These are phyloP conservation scores for Sphyrna mokarran DNA, from an alignment of 2,113 vertebrate species.

Conservation along the genomic window DNA sequence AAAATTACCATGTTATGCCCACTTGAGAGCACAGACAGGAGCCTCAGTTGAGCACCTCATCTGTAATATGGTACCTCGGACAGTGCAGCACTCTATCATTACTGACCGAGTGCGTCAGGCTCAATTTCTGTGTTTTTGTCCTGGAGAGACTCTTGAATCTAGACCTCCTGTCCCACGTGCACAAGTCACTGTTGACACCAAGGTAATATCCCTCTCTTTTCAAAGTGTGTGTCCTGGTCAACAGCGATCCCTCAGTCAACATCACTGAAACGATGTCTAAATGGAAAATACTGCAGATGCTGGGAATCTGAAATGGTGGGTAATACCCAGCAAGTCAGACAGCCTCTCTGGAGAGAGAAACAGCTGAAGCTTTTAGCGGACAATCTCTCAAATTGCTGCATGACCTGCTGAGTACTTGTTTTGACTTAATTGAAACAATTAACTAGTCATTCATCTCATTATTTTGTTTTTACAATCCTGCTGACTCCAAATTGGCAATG, in stretches of 20 bases:
- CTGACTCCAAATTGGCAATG: not conserved
- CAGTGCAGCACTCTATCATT: not conserved
- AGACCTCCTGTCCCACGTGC: no score
- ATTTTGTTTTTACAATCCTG: not conserved
- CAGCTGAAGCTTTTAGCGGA: not conserved
- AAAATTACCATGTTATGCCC: not conserved
- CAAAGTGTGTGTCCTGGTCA: not conserved
- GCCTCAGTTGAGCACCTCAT: not conserved
- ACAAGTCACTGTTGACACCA: not conserved
- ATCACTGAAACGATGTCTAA: not conserved
- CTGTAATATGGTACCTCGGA: not conserved
- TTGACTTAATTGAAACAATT: not conserved
- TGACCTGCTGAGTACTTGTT: no score
- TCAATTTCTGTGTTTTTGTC: no score
- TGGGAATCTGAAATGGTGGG: no score
- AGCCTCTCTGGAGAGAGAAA: not conserved
- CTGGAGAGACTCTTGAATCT: no score
- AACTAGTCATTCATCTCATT: not conserved
- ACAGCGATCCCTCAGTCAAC: no score
- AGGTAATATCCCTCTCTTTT: not conserved
- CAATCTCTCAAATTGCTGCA: no score
- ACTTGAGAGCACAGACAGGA: not conserved
- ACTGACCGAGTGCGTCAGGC: not conserved
- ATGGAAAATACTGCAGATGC: no score
- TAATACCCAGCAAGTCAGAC: no score